These are phyloP conservation scores for Pandemis cinnamomeana DNA, from an alignment of 2,888 invertebrate genomes.

Conservation along the genomic window DNA sequence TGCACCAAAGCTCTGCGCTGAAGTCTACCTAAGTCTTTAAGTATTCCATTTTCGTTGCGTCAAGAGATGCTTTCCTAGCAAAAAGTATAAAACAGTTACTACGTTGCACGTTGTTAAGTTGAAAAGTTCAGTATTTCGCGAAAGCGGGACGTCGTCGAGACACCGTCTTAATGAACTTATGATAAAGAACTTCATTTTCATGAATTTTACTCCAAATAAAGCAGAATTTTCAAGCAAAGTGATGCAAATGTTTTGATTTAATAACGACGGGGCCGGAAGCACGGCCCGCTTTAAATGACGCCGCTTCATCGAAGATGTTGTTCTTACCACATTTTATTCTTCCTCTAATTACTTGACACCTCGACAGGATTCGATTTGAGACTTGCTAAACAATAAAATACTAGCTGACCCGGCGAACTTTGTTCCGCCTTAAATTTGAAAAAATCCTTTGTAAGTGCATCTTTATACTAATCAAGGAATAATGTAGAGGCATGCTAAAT, in stretches of 20 bases:
- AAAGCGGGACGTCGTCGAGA: conserved; percentile 53
- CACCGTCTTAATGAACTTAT: conserved; percentile 67
- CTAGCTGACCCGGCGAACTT: too few relatives aligned
- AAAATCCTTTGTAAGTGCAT: too few relatives aligned
- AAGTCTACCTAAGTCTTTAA: conserved; percentile 34
- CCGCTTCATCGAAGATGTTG: conserved; percentile 21
- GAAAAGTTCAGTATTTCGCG: conserved; percentile 53
- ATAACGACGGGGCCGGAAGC: conserved; percentile 50
- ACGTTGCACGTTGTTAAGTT: conserved; percentile 51
- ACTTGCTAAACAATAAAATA: background rate
- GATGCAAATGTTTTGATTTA: conserved; percentile 61
- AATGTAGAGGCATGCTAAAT: too few relatives aligned
- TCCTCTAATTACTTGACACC: conserved; percentile 10
- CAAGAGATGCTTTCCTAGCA: conserved; percentile 44
- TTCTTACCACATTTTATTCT: conserved; percentile 7
- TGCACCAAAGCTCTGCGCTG: background rate
- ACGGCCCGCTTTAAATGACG: conserved; percentile 25
- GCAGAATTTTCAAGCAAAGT: conserved; percentile 53
- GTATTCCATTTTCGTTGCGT: conserved; percentile 41
- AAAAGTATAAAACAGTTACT: conserved; percentile 47
- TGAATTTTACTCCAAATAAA: conserved; percentile 61
- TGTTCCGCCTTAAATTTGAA: too few relatives aligned
- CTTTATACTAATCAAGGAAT: too few relatives aligned
- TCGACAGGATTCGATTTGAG: background rate
- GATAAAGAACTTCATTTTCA: conserved; percentile 67